Conservation (phyloP, 2,797 vertebrate genomes). For the Philypnodon macrostomus region DNA sequence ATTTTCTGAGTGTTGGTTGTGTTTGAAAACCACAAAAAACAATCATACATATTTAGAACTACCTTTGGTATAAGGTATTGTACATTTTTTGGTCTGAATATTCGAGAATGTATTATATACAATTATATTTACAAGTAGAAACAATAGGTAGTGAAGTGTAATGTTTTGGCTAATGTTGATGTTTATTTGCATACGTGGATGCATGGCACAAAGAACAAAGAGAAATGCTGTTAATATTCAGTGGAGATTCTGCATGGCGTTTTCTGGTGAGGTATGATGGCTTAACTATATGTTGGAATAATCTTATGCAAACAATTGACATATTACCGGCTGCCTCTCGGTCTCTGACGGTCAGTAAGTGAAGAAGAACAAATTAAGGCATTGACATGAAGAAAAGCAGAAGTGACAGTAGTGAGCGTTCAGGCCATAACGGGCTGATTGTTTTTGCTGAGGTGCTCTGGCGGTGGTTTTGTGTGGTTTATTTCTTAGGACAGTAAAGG, state of each 20-base stretch:
- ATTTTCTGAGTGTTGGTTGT: no score
- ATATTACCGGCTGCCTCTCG: conserved; percentile 18
- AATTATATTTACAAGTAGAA: conserved; percentile 5
- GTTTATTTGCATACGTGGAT: no score
- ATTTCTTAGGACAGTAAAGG: conserved; percentile 66
- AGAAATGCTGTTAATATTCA: conserved; percentile 27
- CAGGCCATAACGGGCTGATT: conserved; percentile 52
- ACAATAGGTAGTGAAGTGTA: no score
- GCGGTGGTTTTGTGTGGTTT: conserved; percentile 42
- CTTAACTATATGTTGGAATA: conserved; percentile 38
- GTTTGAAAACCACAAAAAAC: no score
- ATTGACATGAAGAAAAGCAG: conserved; percentile 62
- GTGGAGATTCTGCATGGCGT: conserved; percentile 21
- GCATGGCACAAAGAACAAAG: no score
- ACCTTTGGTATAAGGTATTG: not conserved
- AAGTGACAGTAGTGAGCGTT: conserved; percentile 32
- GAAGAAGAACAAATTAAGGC: conserved; percentile 75
- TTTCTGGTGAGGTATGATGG: conserved; percentile 40
- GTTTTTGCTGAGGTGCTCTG: conserved; percentile 62
- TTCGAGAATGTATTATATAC: not conserved
- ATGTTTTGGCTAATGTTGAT: no score
- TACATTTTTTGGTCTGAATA: not conserved
- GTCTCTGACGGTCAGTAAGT: conserved; percentile 46
- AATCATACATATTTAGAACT: conserved; percentile 2
- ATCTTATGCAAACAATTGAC: conserved; percentile 1